Evolutionary conservation across 2,113 vertebrate genomes (phyloP).

Genomic region (Ageneiosus marmoratus): DNA sequence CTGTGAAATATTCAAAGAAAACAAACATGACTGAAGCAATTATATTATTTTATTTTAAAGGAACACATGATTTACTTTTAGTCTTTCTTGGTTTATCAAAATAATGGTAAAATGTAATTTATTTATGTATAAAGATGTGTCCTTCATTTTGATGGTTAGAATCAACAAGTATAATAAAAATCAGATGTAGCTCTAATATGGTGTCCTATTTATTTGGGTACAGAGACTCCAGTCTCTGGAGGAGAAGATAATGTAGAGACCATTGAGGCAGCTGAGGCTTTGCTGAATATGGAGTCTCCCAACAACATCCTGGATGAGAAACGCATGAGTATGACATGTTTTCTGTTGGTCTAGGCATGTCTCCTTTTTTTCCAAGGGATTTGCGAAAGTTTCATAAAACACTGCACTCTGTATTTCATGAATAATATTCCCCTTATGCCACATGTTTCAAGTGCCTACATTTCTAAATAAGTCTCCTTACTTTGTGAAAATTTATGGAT

Average conservation of each 20-base stretch:
- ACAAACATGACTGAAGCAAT: not conserved
- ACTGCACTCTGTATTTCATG: not conserved
- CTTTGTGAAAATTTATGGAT: not conserved
- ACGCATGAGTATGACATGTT: conserved; percentile 79
- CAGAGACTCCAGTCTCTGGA: conserved; percentile 70
- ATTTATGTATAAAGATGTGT: not conserved
- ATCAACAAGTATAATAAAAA: not conserved
- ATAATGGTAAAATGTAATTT: not conserved
- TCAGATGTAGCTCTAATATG: not conserved
- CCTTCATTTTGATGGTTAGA: not conserved
- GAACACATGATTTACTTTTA: not conserved
- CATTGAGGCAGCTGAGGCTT: conserved; percentile 75
- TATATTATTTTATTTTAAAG: not conserved
- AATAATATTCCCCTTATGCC: not conserved
- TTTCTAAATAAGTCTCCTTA: not conserved
- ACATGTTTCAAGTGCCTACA: not conserved
- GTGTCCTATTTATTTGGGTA: conserved; percentile 24
- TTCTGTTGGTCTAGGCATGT: conserved; percentile 10
- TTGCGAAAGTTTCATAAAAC: not conserved
- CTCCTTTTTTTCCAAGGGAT: no score
- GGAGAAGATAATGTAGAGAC: conserved; percentile 78
- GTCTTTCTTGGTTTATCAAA: not conserved
- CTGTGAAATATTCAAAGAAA: not conserved
- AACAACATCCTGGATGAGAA: conserved; percentile 86
- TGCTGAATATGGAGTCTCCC: conserved; percentile 84